A percentile compares a stretch with the other conserved stretches of the same genome.
These are phyloP conservation scores for Acanthurus tractus DNA, from an alignment of 2,797 vertebrate genomes.

Conservation along the genomic window DNA sequence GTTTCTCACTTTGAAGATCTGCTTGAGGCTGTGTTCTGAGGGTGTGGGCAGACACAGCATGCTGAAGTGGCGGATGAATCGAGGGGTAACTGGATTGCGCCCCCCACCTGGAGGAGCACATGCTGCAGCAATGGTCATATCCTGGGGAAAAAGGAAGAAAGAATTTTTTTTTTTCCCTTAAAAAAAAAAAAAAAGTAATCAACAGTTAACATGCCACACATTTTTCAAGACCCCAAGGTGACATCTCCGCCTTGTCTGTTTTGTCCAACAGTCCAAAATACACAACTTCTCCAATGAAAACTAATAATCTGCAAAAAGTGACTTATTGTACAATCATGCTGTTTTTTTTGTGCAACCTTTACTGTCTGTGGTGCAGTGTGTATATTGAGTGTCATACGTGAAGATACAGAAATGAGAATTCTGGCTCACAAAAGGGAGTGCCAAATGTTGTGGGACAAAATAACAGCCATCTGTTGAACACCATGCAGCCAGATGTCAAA, in stretches of 20 bases:
- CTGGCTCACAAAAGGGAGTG: not conserved
- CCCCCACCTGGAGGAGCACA: constrained; percentile 91
- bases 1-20: constrained; percentile 88
- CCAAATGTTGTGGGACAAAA: not conserved
- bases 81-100: constrained; percentile 90
- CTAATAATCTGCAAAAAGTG: not conserved
- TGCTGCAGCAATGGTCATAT: constrained; percentile 88
- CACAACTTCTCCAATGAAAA: not conserved
- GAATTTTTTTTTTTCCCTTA: not conserved
- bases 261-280: not conserved
- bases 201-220: too few species aligned
- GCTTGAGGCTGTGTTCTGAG: constrained; percentile 90
- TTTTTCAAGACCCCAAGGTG: not conserved
- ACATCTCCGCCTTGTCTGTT: not conserved
- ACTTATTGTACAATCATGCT: not conserved
- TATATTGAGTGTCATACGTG: not conserved
- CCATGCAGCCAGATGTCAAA: constrained; percentile 5
- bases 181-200: not conserved
- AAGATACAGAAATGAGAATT: not conserved
- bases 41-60: constrained; percentile 90
- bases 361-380: not conserved
- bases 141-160: constrained; percentile 66
- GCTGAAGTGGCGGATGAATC: constrained; percentile 91
- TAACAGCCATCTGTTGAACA: not conserved
- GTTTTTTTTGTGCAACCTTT: not conserved